These are phyloP conservation scores for Syngnathus acus DNA, from an alignment of 2,797 vertebrate genomes.

Conservation along the genomic window DNA sequence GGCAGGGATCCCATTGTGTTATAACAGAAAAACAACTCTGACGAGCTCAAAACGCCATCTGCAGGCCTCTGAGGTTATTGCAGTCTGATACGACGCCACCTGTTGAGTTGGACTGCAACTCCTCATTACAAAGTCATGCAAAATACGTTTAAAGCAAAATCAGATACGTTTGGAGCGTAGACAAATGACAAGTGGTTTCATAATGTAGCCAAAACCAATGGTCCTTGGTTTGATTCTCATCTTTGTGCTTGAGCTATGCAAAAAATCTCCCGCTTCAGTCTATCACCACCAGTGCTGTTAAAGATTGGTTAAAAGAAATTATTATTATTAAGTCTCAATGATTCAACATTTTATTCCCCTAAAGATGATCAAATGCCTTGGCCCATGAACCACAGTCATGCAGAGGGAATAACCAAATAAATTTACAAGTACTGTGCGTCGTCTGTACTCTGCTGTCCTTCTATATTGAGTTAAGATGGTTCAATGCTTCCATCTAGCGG, in stretches of 20 bases:
- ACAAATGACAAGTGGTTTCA: not conserved
- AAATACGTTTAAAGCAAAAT: not conserved
- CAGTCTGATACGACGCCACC: slow-evolving; percentile 30
- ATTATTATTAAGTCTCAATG: not conserved
- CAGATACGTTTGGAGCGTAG: not conserved
- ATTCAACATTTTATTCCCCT: not conserved
- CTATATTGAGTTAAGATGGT: not conserved
- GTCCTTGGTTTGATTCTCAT: not conserved
- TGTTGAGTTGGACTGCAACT: slow-evolving; percentile 41
- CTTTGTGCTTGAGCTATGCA: not conserved
- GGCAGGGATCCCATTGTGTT: slow-evolving; percentile 19
- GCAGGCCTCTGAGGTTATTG: slow-evolving; percentile 9
- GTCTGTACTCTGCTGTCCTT: too few species aligned
- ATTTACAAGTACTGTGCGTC: too few species aligned
- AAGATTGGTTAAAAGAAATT: not conserved
- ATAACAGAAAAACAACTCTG: slow-evolving; percentile 44
- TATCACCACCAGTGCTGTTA: not conserved
- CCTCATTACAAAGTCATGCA: not conserved
- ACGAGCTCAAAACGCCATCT: slow-evolving; percentile 42
- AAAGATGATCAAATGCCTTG: not conserved
- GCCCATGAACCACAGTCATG: too few species aligned
- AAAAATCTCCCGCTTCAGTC: too few species aligned
- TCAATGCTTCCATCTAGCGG: slow-evolving; percentile 31
- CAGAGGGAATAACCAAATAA: too few species aligned
- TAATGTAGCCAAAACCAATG: not conserved